Conservation (phyloP, 2,797 vertebrate genomes). For the Clarias fuscus region DNA sequence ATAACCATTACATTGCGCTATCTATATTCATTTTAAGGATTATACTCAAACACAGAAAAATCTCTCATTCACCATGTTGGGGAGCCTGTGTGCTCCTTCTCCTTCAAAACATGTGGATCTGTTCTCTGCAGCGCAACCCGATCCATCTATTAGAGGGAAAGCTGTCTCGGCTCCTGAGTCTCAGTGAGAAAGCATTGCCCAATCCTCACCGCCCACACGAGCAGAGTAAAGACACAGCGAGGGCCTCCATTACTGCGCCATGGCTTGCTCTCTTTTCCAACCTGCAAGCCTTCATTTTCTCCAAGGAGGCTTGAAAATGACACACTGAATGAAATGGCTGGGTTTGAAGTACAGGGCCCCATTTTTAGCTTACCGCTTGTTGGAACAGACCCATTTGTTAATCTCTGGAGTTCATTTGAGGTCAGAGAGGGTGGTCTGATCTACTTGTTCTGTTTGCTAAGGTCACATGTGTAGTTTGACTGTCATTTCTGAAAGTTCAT, state of each 20-base stretch:
- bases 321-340: conserved; percentile 51
- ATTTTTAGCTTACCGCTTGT: conserved; percentile 7
- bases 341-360: conserved; percentile 5
- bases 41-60: conserved; percentile 10
- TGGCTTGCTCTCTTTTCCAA: conserved; percentile 51
- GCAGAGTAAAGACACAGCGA: conserved; percentile 50
- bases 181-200: conserved; percentile 41
- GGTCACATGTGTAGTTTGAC: background rate
- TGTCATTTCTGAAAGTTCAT: background rate
- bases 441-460: background rate
- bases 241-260: conserved; percentile 56
- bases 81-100: background rate
- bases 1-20: background rate
- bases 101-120: conserved; percentile 27
- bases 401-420: conserved; percentile 24
- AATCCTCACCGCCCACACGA: conserved; percentile 32
- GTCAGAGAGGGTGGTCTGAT: conserved; percentile 24
- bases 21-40: conserved; percentile 25
- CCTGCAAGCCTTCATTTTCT: conserved; percentile 57
- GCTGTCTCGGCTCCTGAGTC: conserved; percentile 33
- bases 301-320: conserved; percentile 58
- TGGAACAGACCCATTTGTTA: conserved; percentile 28
- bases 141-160: conserved; percentile 55
- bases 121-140: conserved; percentile 46
- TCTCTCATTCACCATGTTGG: conserved; percentile 3